Percentiles rank a stretch among this genome's conserved stretches.
These are phyloP conservation scores for Drosophila insularis DNA, from an alignment of 1,140 invertebrate species.

Conservation along the genomic window DNA sequence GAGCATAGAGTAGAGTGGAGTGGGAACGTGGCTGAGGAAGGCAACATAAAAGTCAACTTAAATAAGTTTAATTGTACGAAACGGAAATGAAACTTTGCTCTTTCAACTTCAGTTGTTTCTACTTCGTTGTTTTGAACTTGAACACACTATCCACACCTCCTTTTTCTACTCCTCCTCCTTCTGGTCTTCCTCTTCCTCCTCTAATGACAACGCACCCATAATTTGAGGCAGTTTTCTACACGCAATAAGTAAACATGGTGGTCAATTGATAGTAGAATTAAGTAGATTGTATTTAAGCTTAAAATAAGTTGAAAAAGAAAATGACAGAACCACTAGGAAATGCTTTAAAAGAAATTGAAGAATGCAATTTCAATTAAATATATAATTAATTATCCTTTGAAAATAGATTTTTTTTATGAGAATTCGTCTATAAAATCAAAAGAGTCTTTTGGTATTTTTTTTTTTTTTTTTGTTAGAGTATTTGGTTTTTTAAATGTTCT, in stretches of 20 bases:
- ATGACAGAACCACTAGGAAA: too few relatives aligned
- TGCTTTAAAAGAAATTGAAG: too few relatives aligned
- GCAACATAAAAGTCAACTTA: conserved; percentile 45
- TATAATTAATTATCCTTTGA: too few relatives aligned
- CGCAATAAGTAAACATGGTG: too few relatives aligned
- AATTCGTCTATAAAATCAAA: not conserved
- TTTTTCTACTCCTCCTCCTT: not conserved
- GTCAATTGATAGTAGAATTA: too few relatives aligned
- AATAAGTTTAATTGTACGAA: conserved; percentile 60
- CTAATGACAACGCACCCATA: too few relatives aligned
- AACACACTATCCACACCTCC: conserved; percentile 5
- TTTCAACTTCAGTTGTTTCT: conserved; percentile 20
- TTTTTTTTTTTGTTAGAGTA: not conserved
- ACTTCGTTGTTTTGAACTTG: not conserved
- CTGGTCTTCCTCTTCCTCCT: not conserved
- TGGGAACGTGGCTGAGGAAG: not conserved
- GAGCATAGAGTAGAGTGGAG: too few relatives aligned
- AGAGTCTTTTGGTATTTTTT: not conserved
- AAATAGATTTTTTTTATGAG: not conserved
- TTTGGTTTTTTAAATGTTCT: not conserved
- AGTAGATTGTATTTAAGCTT: too few relatives aligned
- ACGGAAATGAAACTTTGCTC: conserved; percentile 46
- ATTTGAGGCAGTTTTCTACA: not conserved
- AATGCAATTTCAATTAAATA: too few relatives aligned
- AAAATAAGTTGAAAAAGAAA: too few relatives aligned